Percentiles rank a stretch among this genome's conserved stretches.
Evolutionary conservation across 1,140 invertebrate genomes (phyloP).

Genomic region (Whitmania pigra): DNA sequence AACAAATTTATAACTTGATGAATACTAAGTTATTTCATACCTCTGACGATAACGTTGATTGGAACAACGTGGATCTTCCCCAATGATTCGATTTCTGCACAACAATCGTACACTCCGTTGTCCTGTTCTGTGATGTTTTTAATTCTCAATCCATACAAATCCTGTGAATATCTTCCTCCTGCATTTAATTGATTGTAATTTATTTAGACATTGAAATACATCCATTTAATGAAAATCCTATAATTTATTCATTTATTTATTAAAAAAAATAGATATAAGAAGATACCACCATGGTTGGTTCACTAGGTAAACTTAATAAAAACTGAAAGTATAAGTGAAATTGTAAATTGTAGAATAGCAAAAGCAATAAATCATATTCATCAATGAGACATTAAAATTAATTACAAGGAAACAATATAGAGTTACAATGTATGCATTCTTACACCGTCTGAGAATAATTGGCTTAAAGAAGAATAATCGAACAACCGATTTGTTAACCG

Average conservation of each 20-base stretch:
- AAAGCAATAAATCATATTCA: not conserved
- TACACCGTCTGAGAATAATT: not conserved
- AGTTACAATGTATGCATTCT: not conserved
- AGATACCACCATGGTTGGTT: too few relatives aligned
- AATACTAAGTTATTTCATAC: not conserved
- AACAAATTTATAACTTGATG: not conserved
- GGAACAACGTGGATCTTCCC: constrained; percentile 59
- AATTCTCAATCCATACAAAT: constrained; percentile 21
- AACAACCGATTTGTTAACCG: not conserved
- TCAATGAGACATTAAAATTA: not conserved
- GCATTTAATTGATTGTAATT: constrained; percentile 1
- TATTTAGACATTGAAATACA: not conserved
- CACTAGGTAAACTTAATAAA: too few relatives aligned
- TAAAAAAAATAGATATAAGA: too few relatives aligned
- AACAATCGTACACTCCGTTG: constrained; percentile 69
- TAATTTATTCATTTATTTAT: not conserved
- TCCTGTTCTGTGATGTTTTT: constrained; percentile 56
- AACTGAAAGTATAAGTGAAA: not conserved
- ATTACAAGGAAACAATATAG: too few relatives aligned
- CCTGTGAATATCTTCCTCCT: constrained; percentile 20
- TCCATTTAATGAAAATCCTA: not conserved
- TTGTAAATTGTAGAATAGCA: not conserved
- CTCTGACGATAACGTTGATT: constrained; percentile 62
- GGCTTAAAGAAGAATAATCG: too few relatives aligned
- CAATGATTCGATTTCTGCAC: constrained; percentile 66